Base-by-base conservation (phyloP, 2,888 invertebrate species). In the Nebria brevicollis region DNA sequence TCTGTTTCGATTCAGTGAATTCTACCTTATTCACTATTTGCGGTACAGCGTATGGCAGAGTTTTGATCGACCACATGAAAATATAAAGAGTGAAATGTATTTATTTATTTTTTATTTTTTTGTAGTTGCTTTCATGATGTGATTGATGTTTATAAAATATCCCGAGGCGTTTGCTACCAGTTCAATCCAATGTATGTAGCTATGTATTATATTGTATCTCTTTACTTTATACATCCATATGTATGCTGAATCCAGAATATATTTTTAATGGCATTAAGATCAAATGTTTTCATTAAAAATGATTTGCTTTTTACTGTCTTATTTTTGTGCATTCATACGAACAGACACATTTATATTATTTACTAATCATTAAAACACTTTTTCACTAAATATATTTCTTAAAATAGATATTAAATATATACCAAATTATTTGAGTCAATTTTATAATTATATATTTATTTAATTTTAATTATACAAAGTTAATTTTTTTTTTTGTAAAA, bases 21-120 rank as follows among this genome's bases (percentile, higher is more conserved):
- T 1, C 34, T 34, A 34, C 34, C 34, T 34, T 34, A 34, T 68
- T 10, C 25, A 25, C 68, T 25, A 68, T 25, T 25, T 10, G 10
- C 68, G 68, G 2, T 25, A 20, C 20, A 20, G 20, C 54, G 54
- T 72, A 77, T 68, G 77, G 72, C 64, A 68, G 72, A 72, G 64
- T 77, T 77, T 77, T 77, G 77, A 77, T 77, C 77, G 72, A 72
- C 54, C 65, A 72, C 64, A 77, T 77, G 72, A 72, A 77, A 77
- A 72, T 77, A 72, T 77, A 77, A 77, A 77, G 77, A 72, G 77
- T 77, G 72, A 77, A 2, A 54, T 54, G 8, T 3, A 54, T 54
- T 7, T 77, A 65, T 77, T 43, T 41, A 72, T 72, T 77, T 77
- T 77, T 66, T 72, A 70, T 77, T 77, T 72, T 72, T 77, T 77